Conservation (phyloP, 2,113 vertebrate genomes). For the Carlito syrichta region DNA sequence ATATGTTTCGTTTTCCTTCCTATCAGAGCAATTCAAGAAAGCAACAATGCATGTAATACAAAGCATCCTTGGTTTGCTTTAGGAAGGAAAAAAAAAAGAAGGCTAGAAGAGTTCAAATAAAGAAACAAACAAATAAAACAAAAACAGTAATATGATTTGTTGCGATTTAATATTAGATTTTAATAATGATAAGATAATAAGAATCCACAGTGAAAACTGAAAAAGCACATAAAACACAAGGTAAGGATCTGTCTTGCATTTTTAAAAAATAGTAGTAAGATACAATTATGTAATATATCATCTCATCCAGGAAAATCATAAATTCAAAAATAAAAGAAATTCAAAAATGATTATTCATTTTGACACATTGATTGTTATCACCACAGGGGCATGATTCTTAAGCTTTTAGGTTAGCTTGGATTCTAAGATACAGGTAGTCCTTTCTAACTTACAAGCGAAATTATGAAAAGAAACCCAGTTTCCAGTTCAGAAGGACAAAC, state of each 20-base stretch:
- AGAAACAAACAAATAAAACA: background rate
- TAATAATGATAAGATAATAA: background rate
- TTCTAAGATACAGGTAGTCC: slow-evolving; percentile 27
- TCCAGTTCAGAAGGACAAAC: background rate
- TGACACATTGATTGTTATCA: slow-evolving; percentile 69
- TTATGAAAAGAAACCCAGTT: background rate
- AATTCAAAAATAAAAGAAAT: background rate
- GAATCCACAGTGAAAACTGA: slow-evolving; percentile 8
- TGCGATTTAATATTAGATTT: background rate
- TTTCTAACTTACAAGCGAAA: background rate
- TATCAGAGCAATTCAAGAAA: background rate
- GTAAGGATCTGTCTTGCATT: background rate
- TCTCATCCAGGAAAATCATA: background rate
- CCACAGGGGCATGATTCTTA: slow-evolving; percentile 45
- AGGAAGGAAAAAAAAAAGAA: background rate
- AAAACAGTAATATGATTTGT: too few species aligned
- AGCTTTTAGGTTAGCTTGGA: background rate
- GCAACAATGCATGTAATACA: background rate
- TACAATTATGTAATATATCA: background rate
- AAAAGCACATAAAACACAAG: background rate
- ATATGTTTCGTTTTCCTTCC: background rate
- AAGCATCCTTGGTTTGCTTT: background rate
- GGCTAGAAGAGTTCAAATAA: background rate
- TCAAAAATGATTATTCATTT: slow-evolving; percentile 54
- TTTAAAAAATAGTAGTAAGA: background rate